These are phyloP conservation scores for Lamprotornis superbus DNA, from an alignment of 2,113 vertebrate genomes.

Conservation along the genomic window DNA sequence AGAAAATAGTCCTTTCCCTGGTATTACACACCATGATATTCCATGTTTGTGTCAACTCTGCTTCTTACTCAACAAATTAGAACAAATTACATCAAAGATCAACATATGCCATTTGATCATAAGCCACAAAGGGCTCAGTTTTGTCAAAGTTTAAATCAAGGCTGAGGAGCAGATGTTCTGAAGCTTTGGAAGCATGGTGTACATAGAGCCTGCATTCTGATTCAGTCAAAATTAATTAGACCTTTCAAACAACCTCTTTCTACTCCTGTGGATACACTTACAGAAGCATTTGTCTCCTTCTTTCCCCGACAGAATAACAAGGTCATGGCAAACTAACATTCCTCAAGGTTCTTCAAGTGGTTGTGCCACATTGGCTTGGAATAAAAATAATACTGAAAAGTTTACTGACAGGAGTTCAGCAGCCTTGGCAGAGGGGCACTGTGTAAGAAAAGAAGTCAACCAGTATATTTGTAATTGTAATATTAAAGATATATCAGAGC, in stretches of 20 bases:
- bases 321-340: neutral
- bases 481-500: neutral
- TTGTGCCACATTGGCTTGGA: neutral
- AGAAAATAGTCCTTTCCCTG: neutral
- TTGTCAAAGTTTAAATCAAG: neutral
- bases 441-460: neutral
- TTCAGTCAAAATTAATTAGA: neutral
- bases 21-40: neutral
- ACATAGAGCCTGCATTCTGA: neutral
- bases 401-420: neutral
- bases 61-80: neutral
- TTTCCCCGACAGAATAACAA: neutral
- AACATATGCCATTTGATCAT: neutral
- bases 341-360: neutral
- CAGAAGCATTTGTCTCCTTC: neutral
- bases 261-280: neutral
- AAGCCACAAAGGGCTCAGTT: neutral
- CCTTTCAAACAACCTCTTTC: neutral
- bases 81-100: neutral
- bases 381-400: neutral
- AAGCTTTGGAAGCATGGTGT: neutral
- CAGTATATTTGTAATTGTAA: neutral
- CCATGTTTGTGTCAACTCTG: neutral
- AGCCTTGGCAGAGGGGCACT: neutral
- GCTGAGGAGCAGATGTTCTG: neutral